Base-by-base conservation (phyloP, 2,888 invertebrate species). In the Polyommatus icarus region DNA sequence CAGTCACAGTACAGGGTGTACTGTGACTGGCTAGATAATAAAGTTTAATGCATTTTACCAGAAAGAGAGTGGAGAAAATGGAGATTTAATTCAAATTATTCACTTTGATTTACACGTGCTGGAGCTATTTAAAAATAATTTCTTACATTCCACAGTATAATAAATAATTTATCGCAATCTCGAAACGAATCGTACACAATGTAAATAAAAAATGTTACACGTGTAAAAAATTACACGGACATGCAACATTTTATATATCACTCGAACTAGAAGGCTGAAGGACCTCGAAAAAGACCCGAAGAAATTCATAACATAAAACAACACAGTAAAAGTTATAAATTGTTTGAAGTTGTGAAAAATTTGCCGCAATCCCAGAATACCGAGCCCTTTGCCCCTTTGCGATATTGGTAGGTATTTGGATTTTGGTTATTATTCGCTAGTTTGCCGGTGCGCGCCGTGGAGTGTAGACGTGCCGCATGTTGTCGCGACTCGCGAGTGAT, bases 311-410 rank as follows among this genome's bases (percentile, higher is more conserved):
- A 67, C 67, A 67, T 67, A 32, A 67, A 67, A 67, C 67, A 67
- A 67, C 24, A 67, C 61, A 54, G 15, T 15, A 67, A 73, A 73
- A 73, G 73, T 73, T 73, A 46, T 50, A 54, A 75, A 75, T 75
- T 75, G 50, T 54, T 75, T 54, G 54, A 29, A 54, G 50, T 29
- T 75, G 75, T 29, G 54, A 54, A 75, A 73, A 73, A 50, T 73
- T 73, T 50, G 50, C 54, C 54, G 29, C 54, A 54, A 54, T 75
- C 50, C 46, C 50, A 15, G 29, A 15, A 18, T 50, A 54, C 67
- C 8, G 40, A 54, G 75, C 50, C 54, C 46, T 67, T 67, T 67
- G 67, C 20, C 1, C 24, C 24, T 8, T 40, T 40, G 20, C 46
- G n/a, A 12, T 50, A 24, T 24, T 20, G 20, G 46, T n/a, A 72